phyloP scores from a whole-genome alignment of 2,797 vertebrate genomes.

The Peromyscus melanophrys region DNA sequence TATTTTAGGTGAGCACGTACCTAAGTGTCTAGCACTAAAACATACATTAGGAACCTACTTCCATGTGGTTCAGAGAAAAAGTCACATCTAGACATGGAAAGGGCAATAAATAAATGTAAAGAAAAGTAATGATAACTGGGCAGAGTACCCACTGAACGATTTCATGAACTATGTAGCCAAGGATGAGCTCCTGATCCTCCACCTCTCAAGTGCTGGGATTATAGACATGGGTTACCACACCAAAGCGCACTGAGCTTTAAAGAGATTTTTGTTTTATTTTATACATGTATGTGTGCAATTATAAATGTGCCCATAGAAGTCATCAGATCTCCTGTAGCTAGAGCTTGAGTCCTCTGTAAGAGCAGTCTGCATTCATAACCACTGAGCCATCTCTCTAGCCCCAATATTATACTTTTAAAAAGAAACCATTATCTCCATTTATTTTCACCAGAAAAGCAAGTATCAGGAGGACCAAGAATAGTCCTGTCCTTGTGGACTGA shows the following conservation, averaged over 20 bases:
- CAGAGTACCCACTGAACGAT: neutral
- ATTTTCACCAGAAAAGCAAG: neutral
- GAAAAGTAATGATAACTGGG: neutral
- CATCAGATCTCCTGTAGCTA: neutral
- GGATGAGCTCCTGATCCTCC: neutral
- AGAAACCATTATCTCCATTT: neutral
- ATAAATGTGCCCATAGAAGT: neutral
- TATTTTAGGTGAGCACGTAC: neutral
- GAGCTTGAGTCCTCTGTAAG: neutral
- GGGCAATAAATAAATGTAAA: neutral
- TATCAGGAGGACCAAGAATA: neutral
- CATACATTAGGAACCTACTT: neutral
- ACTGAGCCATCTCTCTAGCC: neutral
- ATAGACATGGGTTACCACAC: neutral
- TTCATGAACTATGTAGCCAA: neutral
- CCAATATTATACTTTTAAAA: neutral
- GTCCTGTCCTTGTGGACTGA: neutral
- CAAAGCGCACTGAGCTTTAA: neutral
- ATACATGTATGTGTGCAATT: neutral
- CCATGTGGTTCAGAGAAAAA: neutral
- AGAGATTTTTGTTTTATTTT: neutral
- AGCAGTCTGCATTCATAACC: neutral
- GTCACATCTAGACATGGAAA: neutral
- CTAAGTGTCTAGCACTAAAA: neutral
- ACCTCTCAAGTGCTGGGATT: neutral